Conservation (phyloP, 2,113 vertebrate species). For the Elephantulus edwardii region DNA sequence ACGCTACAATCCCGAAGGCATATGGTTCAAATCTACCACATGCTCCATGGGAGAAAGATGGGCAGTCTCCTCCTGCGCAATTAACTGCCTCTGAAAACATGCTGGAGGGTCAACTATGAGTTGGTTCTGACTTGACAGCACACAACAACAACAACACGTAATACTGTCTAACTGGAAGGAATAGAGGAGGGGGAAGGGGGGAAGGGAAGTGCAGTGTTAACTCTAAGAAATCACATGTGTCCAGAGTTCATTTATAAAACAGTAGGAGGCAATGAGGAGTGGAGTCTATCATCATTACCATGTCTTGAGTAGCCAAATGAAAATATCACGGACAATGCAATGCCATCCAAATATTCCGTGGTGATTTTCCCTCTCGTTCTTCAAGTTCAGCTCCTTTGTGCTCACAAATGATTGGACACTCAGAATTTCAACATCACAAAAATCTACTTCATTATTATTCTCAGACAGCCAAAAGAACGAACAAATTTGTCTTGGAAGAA, state of each 20-base stretch:
- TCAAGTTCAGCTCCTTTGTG: background rate
- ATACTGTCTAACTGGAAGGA: background rate
- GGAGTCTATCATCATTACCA: background rate
- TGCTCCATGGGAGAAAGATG: too few species aligned
- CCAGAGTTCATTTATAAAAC: background rate
- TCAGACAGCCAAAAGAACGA: too few species aligned
- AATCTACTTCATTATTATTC: slow-evolving; percentile 33
- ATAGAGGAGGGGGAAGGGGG: too few species aligned
- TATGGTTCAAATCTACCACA: too few species aligned
- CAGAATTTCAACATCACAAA: background rate
- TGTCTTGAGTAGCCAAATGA: background rate
- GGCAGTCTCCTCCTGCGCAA: too few species aligned
- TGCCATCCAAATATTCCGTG: background rate
- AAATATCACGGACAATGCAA: background rate
- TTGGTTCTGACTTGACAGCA: too few species aligned
- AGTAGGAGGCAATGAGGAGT: background rate
- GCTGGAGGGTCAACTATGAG: too few species aligned
- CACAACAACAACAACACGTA: too few species aligned
- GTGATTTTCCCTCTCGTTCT: background rate
- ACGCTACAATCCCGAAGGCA: too few species aligned
- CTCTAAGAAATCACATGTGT: background rate
- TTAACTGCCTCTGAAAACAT: too few species aligned
- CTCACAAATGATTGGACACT: background rate
- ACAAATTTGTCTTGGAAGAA: too few species aligned
- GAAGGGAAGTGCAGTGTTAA: background rate